These are phyloP conservation scores for Sebastes schlegelii DNA, from an alignment of 2,113 vertebrate species.

Conservation along the genomic window DNA sequence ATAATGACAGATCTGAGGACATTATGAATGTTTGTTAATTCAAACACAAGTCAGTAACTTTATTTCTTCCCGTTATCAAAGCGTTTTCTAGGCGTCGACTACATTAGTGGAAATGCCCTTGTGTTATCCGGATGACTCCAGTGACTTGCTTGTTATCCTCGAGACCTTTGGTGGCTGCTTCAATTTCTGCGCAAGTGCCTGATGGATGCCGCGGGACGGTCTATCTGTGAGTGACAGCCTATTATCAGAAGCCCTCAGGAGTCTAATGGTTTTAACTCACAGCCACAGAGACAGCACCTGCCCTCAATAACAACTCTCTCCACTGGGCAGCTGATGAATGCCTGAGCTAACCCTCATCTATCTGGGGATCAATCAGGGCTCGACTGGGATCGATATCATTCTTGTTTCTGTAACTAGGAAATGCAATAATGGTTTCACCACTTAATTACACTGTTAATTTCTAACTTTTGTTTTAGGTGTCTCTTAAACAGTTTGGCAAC, in stretches of 20 bases:
- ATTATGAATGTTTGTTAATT: conserved; percentile 16
- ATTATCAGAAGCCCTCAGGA: conserved; percentile 83
- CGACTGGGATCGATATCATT: conserved; percentile 81
- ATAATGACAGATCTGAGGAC: conserved; percentile 25
- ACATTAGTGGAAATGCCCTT: conserved; percentile 49
- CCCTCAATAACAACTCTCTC: conserved; percentile 82
- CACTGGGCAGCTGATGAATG: conserved; percentile 82
- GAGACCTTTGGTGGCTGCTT: conserved; percentile 71
- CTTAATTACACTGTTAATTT: conserved; percentile 86
- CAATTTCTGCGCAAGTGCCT: conserved; percentile 71
- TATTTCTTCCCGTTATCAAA: conserved; percentile 45
- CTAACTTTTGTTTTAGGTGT: conserved; percentile 78
- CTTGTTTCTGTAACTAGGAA: conserved; percentile 86
- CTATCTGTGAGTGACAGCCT: conserved; percentile 82
- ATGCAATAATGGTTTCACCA: conserved; percentile 82
- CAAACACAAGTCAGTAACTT: conserved; percentile 43
- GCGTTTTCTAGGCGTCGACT: conserved; percentile 32
- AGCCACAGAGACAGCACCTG: conserved; percentile 80
- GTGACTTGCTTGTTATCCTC: conserved; percentile 71
- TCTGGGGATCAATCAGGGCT: conserved; percentile 84
- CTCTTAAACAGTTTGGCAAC: conserved; percentile 69
- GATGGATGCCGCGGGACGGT: conserved; percentile 68
- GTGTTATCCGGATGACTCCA: conserved; percentile 64
- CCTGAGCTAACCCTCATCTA: conserved; percentile 81
- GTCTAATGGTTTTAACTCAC: conserved; percentile 85